Evolutionary conservation across 2,888 invertebrate genomes (phyloP), one percentile per base, ranked within the genome.

Genomic region (Aspidapion aeneum): DNA sequence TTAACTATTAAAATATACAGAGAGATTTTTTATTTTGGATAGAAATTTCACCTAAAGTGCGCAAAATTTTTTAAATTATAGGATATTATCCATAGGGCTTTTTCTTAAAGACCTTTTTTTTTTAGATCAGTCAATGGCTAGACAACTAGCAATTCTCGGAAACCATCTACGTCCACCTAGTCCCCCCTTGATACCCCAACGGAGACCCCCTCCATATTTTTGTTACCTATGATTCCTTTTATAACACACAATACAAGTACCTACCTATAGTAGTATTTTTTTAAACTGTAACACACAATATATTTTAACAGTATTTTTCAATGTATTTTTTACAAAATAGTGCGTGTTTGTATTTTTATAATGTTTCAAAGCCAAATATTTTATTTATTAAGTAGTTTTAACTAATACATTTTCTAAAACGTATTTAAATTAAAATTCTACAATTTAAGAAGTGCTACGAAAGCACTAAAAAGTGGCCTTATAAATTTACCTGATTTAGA

Each of bases 201-300:
- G 82, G 79, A 81, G 78, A 75, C 82, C 77, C 80, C 81, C 76
- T 80, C 81, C 78, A 79, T 81, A 74, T 55, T 70, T 81, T 79
- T 79, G 80, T 78, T 76, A 79, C 78, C 77, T 78, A 21, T 63
- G 62, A 62, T 60, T 50, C 63, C 67, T 61, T 58, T 63, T 57
- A 63, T 64, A 57, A 61, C 65, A 20, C 35, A 58, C 65, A 65
- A 63, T 60, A 56, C 49, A 58, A 12, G 21, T 52, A 19, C 58
- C 59, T 59, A 61, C 55, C 60, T n/a, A n/a, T n/a, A n/a, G n/a
- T n/a, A n/a, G n/a, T n/a, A n/a, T n/a, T n/a, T n/a, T n/a, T n/a
- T n/a, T n/a, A n/a, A n/a, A n/a, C n/a, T n/a, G n/a, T n/a, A n/a
- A n/a, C n/a, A n/a, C n/a, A n/a, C n/a, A n/a, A n/a, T n/a, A n/a